Base-by-base conservation (phyloP, 23 tunicate genomes). In the Ciona savignyi region DNA sequence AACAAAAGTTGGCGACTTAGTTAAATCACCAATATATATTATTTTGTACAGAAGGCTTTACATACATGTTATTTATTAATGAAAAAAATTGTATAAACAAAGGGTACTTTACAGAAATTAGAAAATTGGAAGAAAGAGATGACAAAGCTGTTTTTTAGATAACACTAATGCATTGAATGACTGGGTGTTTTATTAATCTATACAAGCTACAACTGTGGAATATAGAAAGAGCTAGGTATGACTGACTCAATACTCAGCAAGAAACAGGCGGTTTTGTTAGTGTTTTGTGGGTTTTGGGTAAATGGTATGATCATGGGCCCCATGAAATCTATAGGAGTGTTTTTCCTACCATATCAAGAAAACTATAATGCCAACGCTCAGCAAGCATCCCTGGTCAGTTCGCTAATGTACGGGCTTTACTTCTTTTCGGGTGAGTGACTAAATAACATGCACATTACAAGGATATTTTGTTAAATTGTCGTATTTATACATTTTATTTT, bases 231-330 rank as follows among this genome's bases (percentile, higher is more conserved):
- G 11, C 56, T 42, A 42, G 56, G 15, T 42, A 42, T 42, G 15
- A n/a, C n/a, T n/a, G n/a, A n/a, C n/a, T n/a, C n/a, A n/a, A n/a
- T n/a, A 42, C 56, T 42, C 15, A 42, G 56, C 56, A 42, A 42
- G 56, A 15, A 15, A 15, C 9, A 42, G 9, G 56, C 56, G 56
- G 9, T 42, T 42, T 42, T 63, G 22, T 4, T 63, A 4, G 67
- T 63, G 4, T 4, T 23, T 4, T 23, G 67, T 23, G 67, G 23
- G 28, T 63, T 63, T 63, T 63, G 26, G 28, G 26, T 63, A 22
- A 63, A 63, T 23, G 67, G n/a, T 63, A n/a, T 63, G 27, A 63
- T 25, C 26, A n/a, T 63, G 67, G 67, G 67, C 67, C 67, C 67
- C 15, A 22, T 63, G 4, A 63, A 63, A 63, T 63, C 27, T 4